Evolutionary conservation across 2,888 invertebrate species (phyloP), one percentile per base, ranked within the genome.

Genomic region (Epinotia ramella): DNA sequence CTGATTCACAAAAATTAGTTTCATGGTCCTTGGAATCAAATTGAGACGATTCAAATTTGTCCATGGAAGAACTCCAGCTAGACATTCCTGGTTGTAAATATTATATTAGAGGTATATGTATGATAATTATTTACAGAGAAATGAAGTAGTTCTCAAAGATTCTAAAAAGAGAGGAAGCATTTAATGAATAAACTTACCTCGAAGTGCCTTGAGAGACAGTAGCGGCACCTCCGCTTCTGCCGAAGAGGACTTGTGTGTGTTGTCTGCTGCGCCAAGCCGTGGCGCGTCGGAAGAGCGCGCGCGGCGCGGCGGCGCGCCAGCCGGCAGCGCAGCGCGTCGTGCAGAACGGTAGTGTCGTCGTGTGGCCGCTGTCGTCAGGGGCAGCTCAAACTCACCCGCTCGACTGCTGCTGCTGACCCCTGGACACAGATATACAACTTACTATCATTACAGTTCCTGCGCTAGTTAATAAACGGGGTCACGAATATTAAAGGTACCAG

Each of bases 201-300:
- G 93, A 0, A 95, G 87, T 40, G 91, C 91, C 80, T 95, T 95
- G 0, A 95, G 92, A 7, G 96, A 94, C 80, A 97, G 95, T 4
- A 97, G 95, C 0, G 97, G 97, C 75, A 97, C 96, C 86, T 97
- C 97, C 0, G 96, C 97, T 85, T 97, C 97, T 0, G 97, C 97
- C 9, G 97, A 97, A 1, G 96, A 96, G 0, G 96, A 97, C 86
- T 97, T 97, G 2, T 95, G 81, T 95, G 89, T 9, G 96, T 69
- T 6, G n/a, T 74, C 69, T 9, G 64, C 95, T 1, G 96, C 95
- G 56, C 94, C 89, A 71, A 95, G 95, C 80, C 95, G 89, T 7
- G 96, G 86, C 0, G 96, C 96, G 88, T 96, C 97, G 20, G 96
- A 96, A 5, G 96, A 96, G 82, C 96, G 96, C 0, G 96, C 96